A percentile compares a stretch with the other conserved stretches of the same genome.
phyloP scores from a whole-genome alignment of 2,113 vertebrate species.

The Gavia stellata region DNA sequence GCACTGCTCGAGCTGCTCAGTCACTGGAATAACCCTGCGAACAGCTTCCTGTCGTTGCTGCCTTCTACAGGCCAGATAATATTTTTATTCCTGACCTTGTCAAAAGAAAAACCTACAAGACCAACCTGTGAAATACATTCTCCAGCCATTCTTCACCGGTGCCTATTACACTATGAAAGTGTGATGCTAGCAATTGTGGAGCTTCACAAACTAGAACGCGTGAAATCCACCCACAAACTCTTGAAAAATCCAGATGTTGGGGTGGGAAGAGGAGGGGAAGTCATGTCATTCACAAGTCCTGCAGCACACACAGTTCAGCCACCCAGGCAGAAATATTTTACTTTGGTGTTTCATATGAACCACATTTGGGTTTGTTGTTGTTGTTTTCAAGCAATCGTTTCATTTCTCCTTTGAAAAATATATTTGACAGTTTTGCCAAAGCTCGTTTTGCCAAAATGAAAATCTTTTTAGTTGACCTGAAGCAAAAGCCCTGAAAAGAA shows the following conservation, averaged over 20 bases:
- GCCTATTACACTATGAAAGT: background rate
- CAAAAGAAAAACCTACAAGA: background rate
- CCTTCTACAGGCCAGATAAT: background rate
- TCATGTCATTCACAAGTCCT: background rate
- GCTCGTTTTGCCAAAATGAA: background rate
- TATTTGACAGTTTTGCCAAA: background rate
- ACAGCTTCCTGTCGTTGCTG: background rate
- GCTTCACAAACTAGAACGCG: rapidly evolving
- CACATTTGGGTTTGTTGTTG: background rate
- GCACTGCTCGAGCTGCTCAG: background rate
- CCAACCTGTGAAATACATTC: background rate
- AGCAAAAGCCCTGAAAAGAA: background rate
- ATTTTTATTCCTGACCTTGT: background rate
- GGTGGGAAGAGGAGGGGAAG: background rate
- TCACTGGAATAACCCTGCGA: background rate
- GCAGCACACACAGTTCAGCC: background rate
- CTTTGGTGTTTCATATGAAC: background rate
- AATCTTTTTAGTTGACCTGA: background rate
- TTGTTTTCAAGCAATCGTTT: background rate
- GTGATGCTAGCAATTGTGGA: background rate
- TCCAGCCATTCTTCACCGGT: background rate
- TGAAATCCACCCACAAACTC: background rate
- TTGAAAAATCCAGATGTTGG: background rate
- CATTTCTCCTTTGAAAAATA: background rate
- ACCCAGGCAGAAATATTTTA: background rate